Percentiles rank a stretch among this genome's conserved stretches.
phyloP scores from a whole-genome alignment of 2,113 vertebrate species.

The Phycodurus eques region DNA sequence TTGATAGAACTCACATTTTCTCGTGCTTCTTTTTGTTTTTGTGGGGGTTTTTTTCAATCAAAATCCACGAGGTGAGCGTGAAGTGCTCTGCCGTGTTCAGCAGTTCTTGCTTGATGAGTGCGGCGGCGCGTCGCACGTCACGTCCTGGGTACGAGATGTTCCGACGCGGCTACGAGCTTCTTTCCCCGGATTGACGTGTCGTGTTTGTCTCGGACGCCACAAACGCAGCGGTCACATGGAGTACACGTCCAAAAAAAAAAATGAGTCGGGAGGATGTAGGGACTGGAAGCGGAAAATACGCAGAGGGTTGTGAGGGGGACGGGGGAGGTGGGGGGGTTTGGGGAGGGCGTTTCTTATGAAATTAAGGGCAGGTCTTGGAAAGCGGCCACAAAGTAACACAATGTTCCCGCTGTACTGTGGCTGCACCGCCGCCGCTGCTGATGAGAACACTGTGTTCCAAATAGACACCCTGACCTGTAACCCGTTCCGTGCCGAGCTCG shows the following conservation, averaged over 20 bases:
- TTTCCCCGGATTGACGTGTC: neutral
- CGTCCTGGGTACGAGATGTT: constrained; percentile 72
- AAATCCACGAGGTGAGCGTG: neutral
- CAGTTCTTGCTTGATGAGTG: neutral
- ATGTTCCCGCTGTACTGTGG: constrained; percentile 83
- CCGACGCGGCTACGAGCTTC: constrained; percentile 16
- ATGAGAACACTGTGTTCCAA: constrained; percentile 82
- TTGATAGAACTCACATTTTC: constrained; percentile 41
- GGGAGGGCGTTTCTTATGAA: constrained; percentile 71
- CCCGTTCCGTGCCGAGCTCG: constrained; percentile 74
- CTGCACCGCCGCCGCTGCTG: constrained; percentile 74
- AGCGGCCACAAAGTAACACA: constrained; percentile 82
- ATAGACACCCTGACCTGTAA: constrained; percentile 81
- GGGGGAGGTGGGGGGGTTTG: neutral
- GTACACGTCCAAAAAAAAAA: constrained; percentile 48
- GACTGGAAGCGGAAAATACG: neutral
- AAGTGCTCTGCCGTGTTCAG: neutral
- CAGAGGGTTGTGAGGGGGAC: neutral
- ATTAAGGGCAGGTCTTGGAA: constrained; percentile 80
- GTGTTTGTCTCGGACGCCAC: neutral
- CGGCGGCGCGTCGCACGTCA: constrained; percentile 3
- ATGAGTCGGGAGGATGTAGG: constrained; percentile 33
- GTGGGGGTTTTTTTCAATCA: too few relatives aligned
- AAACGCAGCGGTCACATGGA: constrained; percentile 50
- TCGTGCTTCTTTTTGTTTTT: neutral